A percentile compares a stretch with the other conserved stretches of the same genome.
These are phyloP conservation scores for Drosophila punjabiensis DNA, from an alignment of 1,140 invertebrate genomes.

Conservation along the genomic window DNA sequence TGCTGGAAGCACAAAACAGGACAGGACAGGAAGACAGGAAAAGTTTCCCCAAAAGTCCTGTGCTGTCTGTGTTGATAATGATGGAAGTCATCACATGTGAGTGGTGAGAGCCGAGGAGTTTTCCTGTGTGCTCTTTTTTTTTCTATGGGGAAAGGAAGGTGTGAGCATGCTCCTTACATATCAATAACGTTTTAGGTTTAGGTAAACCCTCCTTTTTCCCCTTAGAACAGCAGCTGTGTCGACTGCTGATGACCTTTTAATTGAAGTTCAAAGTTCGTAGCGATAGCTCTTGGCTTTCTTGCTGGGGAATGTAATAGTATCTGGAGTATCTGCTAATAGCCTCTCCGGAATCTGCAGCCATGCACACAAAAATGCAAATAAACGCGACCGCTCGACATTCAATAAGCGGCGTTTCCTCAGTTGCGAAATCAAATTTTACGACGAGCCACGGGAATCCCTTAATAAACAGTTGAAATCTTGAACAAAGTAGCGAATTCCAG, in stretches of 20 bases:
- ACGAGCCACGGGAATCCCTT: conserved; percentile 74
- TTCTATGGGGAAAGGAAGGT: conserved; percentile 57
- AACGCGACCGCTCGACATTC: conserved; percentile 62
- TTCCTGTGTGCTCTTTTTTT: conserved; percentile 1
- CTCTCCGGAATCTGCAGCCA: conserved; percentile 37
- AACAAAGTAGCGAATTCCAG: conserved; percentile 71
- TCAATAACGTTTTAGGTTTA: conserved; percentile 78
- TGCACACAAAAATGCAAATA: conserved; percentile 80
- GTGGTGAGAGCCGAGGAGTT: conserved; percentile 43
- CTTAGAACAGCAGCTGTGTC: conserved; percentile 66
- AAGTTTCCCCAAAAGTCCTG: conserved; percentile 43
- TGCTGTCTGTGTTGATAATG: conserved; percentile 65
- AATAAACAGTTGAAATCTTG: conserved; percentile 67
- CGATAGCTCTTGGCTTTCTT: background rate
- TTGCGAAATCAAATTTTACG: conserved; percentile 82
- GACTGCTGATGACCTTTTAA: conserved; percentile 84
- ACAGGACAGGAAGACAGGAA: conserved; percentile 27
- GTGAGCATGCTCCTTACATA: conserved; percentile 76
- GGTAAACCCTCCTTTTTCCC: conserved; percentile 29
- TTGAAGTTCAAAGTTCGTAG: conserved; percentile 63
- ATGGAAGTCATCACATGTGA: conserved; percentile 70
- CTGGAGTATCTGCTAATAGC: conserved; percentile 27
- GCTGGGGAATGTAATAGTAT: conserved; percentile 40
- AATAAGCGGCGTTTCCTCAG: conserved; percentile 60
- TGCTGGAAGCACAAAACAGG: conserved; percentile 2